Base-by-base conservation (phyloP, 1,140 invertebrate genomes). In the Epicauta chinensis region DNA sequence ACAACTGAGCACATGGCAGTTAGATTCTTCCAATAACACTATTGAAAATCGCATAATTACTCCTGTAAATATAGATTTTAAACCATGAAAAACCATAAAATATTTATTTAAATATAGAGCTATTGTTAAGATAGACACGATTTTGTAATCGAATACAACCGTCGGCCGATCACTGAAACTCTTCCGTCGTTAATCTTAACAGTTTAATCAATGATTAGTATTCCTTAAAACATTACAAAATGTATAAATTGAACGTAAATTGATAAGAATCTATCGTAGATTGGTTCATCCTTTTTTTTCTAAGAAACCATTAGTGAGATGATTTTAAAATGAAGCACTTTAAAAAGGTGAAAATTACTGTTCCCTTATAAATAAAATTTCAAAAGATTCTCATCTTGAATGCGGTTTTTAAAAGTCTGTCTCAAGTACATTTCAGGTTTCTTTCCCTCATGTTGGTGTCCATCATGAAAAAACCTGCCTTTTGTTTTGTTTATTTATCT, bases 1-100 rank as follows among this genome's bases (percentile, higher is more conserved):
- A 64, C 46, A 55, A 55, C 12, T 34, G 32, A 52, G 54, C 48
- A 55, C 54, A 53, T 47, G 47, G 62, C 56, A 64, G 62, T 39
- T 54, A 63, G 62, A 66, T 66, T 66, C 64, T 64, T 34, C 16
- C 40, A 50, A 44, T 47, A 40, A 11, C 35, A 16, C 12, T 16
- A 34, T 38, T 37, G 12, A 47, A 47, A 29, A 17, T 36, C 12
- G 12, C 16, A 12, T 16, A 29, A n/a, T n/a, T n/a, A n/a, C n/a
- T n/a, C n/a, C n/a, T n/a, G n/a, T n/a, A n/a, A n/a, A n/a, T n/a
- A n/a, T n/a, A n/a, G n/a, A n/a, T n/a, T n/a, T n/a, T n/a, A n/a
- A n/a, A n/a, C n/a, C n/a, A n/a, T n/a, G n/a, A n/a, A n/a, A n/a
- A n/a, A n/a, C n/a, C n/a, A n/a, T n/a, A n/a, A n/a, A n/a, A n/a